phyloP scores from a whole-genome alignment of 2,113 vertebrate species.

The human region GRCh38 chr4:104942501-104943000 shows the following conservation, averaged over 20 bases:
- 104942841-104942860: not conserved
- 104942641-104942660: not conserved
- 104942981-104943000: too few species aligned
- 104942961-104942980: not conserved
- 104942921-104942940: not conserved
- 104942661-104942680: not conserved
- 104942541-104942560: fast-evolving
- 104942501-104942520: not conserved
- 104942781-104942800: not conserved
- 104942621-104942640: not conserved
- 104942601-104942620: not conserved
- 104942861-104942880: not conserved
- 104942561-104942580: not conserved
- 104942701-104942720: not conserved
- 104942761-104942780: not conserved
- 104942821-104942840: not conserved
- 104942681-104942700: not conserved
- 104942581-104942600: not conserved
- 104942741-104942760: not conserved
- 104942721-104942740: not conserved
- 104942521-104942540: not conserved
- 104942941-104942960: fast-evolving
- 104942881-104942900: not conserved
- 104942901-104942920: not conserved
- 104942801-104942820: conserved; percentile 1